A percentile compares a stretch with the other conserved stretches of the same genome.
Evolutionary conservation across 2,797 vertebrate genomes (phyloP).

Genomic region (Anguilla megastoma): DNA sequence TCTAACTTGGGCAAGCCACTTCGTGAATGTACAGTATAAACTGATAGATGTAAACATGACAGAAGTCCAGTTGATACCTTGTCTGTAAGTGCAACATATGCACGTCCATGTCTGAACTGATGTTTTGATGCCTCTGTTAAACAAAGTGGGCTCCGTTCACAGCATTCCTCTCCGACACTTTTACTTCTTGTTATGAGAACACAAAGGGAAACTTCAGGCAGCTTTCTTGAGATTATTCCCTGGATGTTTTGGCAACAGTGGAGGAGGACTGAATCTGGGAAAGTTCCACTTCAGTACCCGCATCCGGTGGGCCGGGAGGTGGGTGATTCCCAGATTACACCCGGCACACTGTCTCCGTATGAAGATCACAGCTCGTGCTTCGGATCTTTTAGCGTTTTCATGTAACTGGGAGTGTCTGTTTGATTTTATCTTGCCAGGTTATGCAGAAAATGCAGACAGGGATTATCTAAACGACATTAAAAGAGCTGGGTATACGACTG

Average conservation of each 20-base stretch:
- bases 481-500: not conserved
- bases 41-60: no score
- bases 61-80: no score
- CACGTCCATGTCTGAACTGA: not conserved
- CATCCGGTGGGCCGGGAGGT: not conserved
- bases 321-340: constrained; percentile 3
- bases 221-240: constrained; percentile 40
- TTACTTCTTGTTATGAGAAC: constrained; percentile 43
- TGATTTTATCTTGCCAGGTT: not conserved
- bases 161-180: constrained; percentile 30
- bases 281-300: not conserved
- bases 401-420: not conserved
- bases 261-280: constrained; percentile 9
- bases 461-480: not conserved
- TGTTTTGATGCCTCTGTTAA: not conserved
- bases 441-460: not conserved
- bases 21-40: not conserved
- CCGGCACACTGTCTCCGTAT: not conserved
- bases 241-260: constrained; percentile 51
- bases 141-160: not conserved
- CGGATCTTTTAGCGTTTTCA: not conserved
- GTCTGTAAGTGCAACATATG: not conserved
- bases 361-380: not conserved
- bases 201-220: constrained; percentile 33
- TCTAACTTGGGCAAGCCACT: not conserved